Evolutionary conservation across 2,888 invertebrate species (phyloP).

Genomic region (Ormyrus nitidulus): DNA sequence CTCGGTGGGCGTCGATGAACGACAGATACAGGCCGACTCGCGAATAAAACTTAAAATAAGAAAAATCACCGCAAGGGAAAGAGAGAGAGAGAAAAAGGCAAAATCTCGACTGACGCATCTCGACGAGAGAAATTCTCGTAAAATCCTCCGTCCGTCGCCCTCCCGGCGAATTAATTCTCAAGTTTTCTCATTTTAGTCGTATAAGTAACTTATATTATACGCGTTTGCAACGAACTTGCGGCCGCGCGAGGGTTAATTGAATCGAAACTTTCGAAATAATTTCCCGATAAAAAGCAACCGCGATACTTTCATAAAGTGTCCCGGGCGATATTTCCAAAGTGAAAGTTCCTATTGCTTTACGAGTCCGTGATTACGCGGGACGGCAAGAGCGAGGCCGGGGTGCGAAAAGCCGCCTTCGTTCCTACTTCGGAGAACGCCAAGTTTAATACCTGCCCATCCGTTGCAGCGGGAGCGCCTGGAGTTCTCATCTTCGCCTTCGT

Average conservation of each 20-base stretch:
- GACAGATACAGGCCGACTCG: neutral
- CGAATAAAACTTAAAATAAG: no score
- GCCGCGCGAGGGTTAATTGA: constrained; percentile 1
- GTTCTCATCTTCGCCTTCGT: no score
- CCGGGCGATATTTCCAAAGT: neutral
- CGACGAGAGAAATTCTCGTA: neutral
- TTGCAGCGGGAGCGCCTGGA: neutral
- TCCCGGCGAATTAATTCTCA: constrained; percentile 16
- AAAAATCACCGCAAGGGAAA: no score
- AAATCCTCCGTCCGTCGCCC: neutral
- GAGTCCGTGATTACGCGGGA: neutral
- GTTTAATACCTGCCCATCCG: constrained; percentile 36
- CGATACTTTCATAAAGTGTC: constrained; percentile 35
- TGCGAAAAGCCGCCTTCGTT: neutral
- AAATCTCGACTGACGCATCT: no score
- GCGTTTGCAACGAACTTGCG: constrained; percentile 9
- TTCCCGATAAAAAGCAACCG: constrained; percentile 25
- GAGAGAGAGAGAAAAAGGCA: no score
- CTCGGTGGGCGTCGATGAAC: no score
- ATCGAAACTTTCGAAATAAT: constrained; percentile 34
- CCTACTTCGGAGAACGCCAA: constrained; percentile 1
- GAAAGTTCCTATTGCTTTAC: constrained; percentile 24
- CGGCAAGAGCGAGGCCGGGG: neutral
- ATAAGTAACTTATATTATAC: constrained; percentile 14
- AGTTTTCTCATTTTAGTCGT: constrained; percentile 16